These are phyloP conservation scores for Phaethornis superciliosus DNA, from an alignment of 2,113 vertebrate species.

Conservation along the genomic window DNA sequence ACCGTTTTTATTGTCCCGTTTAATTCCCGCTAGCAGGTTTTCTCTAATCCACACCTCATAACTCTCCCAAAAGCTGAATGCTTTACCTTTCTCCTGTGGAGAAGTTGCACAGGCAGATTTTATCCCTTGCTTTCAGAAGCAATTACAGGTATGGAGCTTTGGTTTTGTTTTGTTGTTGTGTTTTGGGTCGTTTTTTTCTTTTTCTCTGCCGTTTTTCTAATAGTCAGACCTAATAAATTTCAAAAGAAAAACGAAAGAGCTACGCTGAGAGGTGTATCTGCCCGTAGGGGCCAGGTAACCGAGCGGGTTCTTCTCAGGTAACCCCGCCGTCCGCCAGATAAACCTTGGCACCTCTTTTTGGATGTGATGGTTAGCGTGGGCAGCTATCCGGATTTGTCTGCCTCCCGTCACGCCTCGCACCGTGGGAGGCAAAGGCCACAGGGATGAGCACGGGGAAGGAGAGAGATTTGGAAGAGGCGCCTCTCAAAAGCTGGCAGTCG, in stretches of 20 bases:
- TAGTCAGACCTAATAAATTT: not conserved
- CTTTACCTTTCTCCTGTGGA: not conserved
- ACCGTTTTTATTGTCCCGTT: not conserved
- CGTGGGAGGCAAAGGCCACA: not conserved
- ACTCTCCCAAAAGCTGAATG: not conserved
- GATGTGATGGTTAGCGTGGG: not conserved
- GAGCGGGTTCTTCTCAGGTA: not conserved
- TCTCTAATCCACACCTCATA: accelerated
- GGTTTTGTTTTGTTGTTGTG: too few relatives aligned
- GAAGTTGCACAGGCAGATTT: not conserved
- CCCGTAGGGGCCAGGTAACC: not conserved
- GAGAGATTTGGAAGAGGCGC: not conserved
- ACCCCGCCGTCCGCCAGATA: not conserved
- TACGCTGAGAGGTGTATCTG: not conserved
- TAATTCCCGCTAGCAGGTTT: not conserved
- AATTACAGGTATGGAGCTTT: not conserved
- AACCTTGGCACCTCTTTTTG: not conserved
- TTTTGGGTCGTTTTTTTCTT: not conserved
- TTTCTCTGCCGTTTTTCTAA: not conserved
- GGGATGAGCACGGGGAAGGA: too few relatives aligned
- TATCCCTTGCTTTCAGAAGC: not conserved
- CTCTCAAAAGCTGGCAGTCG: not conserved
- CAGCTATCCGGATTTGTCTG: not conserved
- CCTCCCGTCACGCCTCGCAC: not conserved
- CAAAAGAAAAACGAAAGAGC: not conserved